These are phyloP conservation scores for Calidris pugnax DNA, from an alignment of 2,113 vertebrate species.

Conservation along the genomic window DNA sequence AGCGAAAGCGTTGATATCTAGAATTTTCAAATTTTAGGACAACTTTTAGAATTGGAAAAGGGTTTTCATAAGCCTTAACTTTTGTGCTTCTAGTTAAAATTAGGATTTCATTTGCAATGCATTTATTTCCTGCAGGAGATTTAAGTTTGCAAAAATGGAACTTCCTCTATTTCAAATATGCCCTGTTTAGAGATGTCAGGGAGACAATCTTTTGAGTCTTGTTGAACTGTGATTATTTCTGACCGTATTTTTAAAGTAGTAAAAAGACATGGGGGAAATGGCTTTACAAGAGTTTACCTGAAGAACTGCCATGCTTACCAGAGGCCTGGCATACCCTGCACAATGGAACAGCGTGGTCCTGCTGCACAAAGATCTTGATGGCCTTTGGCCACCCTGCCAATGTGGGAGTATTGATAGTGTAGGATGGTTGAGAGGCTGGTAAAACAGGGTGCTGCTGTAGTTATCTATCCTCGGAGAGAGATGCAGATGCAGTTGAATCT, in stretches of 20 bases:
- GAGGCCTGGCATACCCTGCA: background rate
- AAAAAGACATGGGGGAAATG: background rate
- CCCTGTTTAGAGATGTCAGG: background rate
- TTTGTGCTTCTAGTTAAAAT: background rate
- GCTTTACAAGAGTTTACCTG: background rate
- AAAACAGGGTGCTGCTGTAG: background rate
- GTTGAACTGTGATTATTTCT: background rate
- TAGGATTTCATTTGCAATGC: background rate
- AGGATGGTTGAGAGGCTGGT: background rate
- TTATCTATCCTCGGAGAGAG: background rate
- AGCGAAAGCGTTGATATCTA: rapidly evolving
- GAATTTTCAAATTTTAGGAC: background rate
- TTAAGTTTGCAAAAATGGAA: background rate
- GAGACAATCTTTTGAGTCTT: background rate
- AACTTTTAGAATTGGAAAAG: background rate
- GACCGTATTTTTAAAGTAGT: background rate
- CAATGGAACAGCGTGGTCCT: background rate
- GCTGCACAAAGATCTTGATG: background rate
- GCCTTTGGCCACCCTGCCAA: background rate
- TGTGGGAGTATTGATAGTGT: rapidly evolving
- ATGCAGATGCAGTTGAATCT: background rate
- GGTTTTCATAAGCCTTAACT: background rate
- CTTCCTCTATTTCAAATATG: background rate
- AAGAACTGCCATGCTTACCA: background rate
- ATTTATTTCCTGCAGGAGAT: background rate